phyloP scores from a whole-genome alignment of 2,113 vertebrate genomes.

The Cnemophilus loriae region DNA sequence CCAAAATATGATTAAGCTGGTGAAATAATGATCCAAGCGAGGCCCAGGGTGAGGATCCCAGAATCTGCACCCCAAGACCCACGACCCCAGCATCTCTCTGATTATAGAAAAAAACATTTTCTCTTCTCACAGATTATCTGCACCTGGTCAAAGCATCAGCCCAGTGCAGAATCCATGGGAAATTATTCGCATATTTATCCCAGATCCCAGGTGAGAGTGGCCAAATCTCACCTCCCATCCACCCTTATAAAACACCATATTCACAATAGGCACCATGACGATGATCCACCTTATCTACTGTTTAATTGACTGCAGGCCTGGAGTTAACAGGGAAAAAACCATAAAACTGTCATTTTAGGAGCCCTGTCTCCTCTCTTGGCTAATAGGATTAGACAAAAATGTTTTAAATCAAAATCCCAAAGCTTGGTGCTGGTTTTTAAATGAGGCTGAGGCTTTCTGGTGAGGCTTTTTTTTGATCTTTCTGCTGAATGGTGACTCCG shows the following conservation, averaged over 20 bases:
- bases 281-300: background rate
- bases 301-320: slow-evolving; percentile 19
- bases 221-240: background rate
- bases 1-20: background rate
- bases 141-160: background rate
- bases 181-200: background rate
- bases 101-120: background rate
- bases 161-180: background rate
- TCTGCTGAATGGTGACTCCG: background rate
- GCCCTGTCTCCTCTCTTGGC: slow-evolving; percentile 36
- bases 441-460: background rate
- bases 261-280: background rate
- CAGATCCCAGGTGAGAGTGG: background rate
- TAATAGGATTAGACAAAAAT: slow-evolving; percentile 71
- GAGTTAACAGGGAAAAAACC: background rate
- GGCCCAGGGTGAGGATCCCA: background rate
- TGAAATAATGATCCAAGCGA: background rate
- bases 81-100: background rate
- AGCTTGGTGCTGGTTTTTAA: slow-evolving; percentile 53
- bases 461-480: background rate
- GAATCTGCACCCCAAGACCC: background rate
- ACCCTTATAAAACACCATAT: background rate
- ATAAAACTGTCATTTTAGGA: slow-evolving; percentile 39
- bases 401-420: slow-evolving; percentile 51
- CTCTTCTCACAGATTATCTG: background rate